Base-by-base conservation (phyloP, 1,140 invertebrate species). In the Batillaria attramentaria region DNA sequence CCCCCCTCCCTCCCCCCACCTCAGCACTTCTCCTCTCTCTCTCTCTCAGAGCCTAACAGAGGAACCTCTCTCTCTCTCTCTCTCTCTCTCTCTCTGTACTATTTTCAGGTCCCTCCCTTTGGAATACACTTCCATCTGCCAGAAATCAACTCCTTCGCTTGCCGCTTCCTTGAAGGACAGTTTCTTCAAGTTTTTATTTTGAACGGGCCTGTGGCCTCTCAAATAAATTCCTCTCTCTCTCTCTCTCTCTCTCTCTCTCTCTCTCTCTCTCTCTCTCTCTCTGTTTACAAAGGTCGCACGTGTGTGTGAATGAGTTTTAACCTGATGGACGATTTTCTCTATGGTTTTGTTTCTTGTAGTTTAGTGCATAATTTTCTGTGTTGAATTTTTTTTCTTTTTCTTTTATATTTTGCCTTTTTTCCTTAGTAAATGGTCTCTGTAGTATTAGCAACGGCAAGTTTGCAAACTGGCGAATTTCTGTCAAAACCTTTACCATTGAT, bases 331-430 rank as follows among this genome's bases (percentile, higher is more conserved):
- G 13, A 10, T 66, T 31, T 66, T 13, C 62, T 66, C 62, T 13
- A 10, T 66, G 8, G 10, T 50, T 72, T 41, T 42, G 10, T 33
- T 41, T 35, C 35, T 66, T 28, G 8, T 10, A 10, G 8, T 31
- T 28, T 66, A 8, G 10, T 66, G 8, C 62, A 28, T 66, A 10
- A 13, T 31, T 35, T 31, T 66, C 62, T 66, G 8, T 28, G 8
- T 66, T 28, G 8, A 10, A 18, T 41, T 72, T 37, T 72, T 41
- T 39, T 41, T 72, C 69, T 72, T 41, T 37, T 41, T 41, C 69
- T 72, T 41, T 37, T 72, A 18, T 37, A 35, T 72, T 37, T 72
- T 41, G 16, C 39, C 39, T 37, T 72, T 41, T 37, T 41, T 72
- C 69, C 69, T 41, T 72, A 20, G 20, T 41, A 18, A 18, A 33